Base-by-base conservation (phyloP, 1,140 invertebrate species). In the Hormaphis cornu region DNA sequence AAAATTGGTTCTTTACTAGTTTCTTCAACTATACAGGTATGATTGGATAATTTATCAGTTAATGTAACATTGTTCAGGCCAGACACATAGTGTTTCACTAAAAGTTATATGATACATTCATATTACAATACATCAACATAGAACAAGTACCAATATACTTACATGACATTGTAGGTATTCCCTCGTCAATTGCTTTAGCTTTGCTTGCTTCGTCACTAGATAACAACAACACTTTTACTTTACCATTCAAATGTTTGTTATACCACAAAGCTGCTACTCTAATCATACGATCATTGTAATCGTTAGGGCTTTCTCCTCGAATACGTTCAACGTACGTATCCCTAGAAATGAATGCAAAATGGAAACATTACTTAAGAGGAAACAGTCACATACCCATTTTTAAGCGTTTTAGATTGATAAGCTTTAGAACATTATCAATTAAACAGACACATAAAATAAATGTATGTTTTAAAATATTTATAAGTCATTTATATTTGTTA, bases 201-300 rank as follows among this genome's bases (percentile, higher is more conserved):
- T 84, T 84, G 77, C 93, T 96, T 8, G 82, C 86, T 37, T 81
- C 83, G 84, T 97, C 93, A 78, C 97, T 91, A 30, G 92, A 94
- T 6, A 98, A 77, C 35, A 97, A 80, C 33, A 97, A 80, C 59
- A 90, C 83, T 73, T 85, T 81, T 10, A 91, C 82, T 26, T 80
- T 77, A 16, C 56, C 58, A 10, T 77, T 75, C 40, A 89, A 76
- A 76, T 88, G 87, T 69, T 70, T 69, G 20, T 73, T 71, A 77
- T 96, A 97, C 93, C 93, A 98, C 30, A 82, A 79, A 35, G 85
- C 83, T 35, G 90, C 88, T 72, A 82, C 78, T 54, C 93, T 81
- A 73, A 97, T 95, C 18, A 92, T 91, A 76, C 93, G 81, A 76
- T 96, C 93, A 84, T 97, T 97, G 74, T 93, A 84, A 76, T 97